phyloP scores from a whole-genome alignment of 2,797 vertebrate species.

The Carcharodon carcharias region DNA sequence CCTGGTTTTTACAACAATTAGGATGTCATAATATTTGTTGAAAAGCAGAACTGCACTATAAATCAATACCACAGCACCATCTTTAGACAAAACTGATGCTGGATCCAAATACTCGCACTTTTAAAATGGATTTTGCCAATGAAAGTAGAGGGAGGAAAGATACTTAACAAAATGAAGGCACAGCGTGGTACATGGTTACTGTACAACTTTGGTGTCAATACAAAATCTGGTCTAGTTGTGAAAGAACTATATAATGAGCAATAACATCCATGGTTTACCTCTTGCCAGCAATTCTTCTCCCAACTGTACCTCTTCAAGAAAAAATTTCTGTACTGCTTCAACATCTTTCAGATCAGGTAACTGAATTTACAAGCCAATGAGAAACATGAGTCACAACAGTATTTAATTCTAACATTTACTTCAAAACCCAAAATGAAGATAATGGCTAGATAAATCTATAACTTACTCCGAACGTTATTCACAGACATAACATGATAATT shows the following conservation, averaged over 20 bases:
- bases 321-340: conserved; percentile 45
- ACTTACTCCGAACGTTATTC: neutral
- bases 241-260: neutral
- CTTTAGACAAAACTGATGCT: neutral
- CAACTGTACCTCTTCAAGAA: conserved; percentile 45
- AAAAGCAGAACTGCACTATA: neutral
- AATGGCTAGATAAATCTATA: neutral
- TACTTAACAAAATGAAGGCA: neutral
- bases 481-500: neutral
- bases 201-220: neutral
- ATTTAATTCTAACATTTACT: neutral
- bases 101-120: neutral
- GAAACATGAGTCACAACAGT: neutral
- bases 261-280: conserved; percentile 44
- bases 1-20: too few relatives aligned
- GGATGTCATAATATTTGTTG: neutral
- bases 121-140: neutral
- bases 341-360: conserved; percentile 41
- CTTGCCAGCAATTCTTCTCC: conserved; percentile 44
- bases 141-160: neutral
- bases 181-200: neutral
- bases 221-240: neutral
- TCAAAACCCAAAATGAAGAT: too few relatives aligned
- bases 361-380: conserved; percentile 38
- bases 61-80: neutral